Percentiles rank a stretch among this genome's conserved stretches.
phyloP scores from a whole-genome alignment of 2,888 invertebrate genomes.

The Drosophila austrosaltans region DNA sequence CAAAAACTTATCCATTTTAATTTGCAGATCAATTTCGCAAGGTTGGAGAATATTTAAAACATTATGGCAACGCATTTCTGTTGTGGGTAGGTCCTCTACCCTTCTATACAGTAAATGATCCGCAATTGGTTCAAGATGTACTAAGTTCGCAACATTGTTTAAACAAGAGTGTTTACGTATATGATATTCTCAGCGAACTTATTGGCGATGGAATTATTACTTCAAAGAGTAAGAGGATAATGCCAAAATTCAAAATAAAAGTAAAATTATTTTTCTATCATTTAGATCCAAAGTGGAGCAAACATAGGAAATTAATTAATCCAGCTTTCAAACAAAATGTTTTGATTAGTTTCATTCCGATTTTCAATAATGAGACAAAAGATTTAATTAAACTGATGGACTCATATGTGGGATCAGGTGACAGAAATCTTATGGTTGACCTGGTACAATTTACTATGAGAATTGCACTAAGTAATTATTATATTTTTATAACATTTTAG shows the following conservation, averaged over 20 bases:
- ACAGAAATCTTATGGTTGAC: conserved; percentile 47
- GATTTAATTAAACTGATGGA: conserved; percentile 50
- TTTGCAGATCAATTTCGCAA: conserved; percentile 7
- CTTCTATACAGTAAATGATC: conserved; percentile 63
- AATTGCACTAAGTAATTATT: conserved; percentile 58
- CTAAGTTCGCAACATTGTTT: conserved; percentile 66
- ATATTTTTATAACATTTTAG: too few relatives aligned
- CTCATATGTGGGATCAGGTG: conserved; percentile 39
- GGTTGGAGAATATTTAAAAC: conserved; percentile 18
- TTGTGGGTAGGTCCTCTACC: conserved; percentile 71
- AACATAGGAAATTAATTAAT: conserved; percentile 71
- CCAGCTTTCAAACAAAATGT: conserved; percentile 68
- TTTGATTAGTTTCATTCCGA: conserved; percentile 69
- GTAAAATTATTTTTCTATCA: too few relatives aligned
- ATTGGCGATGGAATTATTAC: conserved; percentile 46
- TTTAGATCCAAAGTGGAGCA: conserved; percentile 65
- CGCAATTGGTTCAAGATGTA: conserved; percentile 62
- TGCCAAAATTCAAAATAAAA: conserved; percentile 17
- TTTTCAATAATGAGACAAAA: conserved; percentile 66
- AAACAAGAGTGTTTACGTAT: conserved; percentile 55
- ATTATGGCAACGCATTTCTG: conserved; percentile 55
- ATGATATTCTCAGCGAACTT: conserved; percentile 19
- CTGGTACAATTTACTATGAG: conserved; percentile 57
- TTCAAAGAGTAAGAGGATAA: conserved; percentile 58
- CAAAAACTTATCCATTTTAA: conserved; percentile 12